Evolutionary conservation across 2,113 vertebrate species (phyloP).

Genomic region (Scopus umbretta): DNA sequence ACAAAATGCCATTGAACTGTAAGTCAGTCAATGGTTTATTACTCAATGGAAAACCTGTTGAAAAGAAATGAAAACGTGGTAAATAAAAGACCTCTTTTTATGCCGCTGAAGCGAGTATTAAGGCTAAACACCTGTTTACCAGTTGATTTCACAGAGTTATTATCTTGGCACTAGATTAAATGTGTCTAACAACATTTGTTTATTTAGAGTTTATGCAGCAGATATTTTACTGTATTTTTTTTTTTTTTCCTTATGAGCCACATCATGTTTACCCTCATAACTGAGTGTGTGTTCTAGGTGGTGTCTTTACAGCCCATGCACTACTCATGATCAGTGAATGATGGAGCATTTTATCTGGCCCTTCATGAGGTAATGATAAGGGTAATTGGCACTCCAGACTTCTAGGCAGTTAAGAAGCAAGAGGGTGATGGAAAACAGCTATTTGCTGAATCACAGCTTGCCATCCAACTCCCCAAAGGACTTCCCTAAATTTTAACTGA

Average conservation of each 20-base stretch:
- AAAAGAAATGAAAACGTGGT: not conserved
- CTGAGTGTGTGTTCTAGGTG: not conserved
- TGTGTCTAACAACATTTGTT: not conserved
- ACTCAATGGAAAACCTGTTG: not conserved
- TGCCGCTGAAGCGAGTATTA: not conserved
- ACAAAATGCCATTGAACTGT: not conserved
- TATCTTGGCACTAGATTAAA: not conserved
- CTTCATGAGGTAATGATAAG: not conserved
- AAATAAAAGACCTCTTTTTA: not conserved
- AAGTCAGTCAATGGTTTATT: not conserved
- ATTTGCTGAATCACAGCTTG: not conserved
- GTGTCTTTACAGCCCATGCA: not conserved
- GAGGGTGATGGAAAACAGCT: not conserved
- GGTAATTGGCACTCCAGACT: not conserved
- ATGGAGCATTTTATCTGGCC: not conserved
- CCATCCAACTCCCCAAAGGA: not conserved
- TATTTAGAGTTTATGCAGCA: conserved; percentile 2
- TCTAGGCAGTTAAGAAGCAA: not conserved
- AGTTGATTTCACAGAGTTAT: not conserved
- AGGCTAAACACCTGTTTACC: not conserved
- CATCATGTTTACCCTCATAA: not conserved
- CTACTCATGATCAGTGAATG: not conserved
- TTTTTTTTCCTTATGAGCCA: conserved; percentile 1
- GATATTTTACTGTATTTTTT: not conserved
- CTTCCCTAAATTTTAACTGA: not conserved